Evolutionary conservation across 2,113 vertebrate species (phyloP).

Genomic region (Callaeas wilsoni): DNA sequence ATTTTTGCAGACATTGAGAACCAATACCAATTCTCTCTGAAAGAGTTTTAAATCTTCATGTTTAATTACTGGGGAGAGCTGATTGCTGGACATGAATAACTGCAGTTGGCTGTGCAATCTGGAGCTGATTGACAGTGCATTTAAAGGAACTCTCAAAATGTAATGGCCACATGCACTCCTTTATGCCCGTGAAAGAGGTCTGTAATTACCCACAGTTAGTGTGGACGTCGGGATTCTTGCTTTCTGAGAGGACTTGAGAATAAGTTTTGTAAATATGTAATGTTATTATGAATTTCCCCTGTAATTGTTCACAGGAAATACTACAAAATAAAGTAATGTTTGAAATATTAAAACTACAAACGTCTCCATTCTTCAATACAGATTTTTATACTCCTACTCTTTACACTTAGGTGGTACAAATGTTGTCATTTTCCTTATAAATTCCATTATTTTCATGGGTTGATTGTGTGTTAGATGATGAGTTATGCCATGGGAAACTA

Average conservation of each 20-base stretch:
- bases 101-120: background rate
- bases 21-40: background rate
- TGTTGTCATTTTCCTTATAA: too few species aligned
- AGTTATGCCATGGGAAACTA: background rate
- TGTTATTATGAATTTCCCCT: background rate
- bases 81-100: background rate
- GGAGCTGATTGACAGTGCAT: background rate
- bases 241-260: background rate
- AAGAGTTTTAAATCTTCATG: background rate
- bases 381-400: background rate
- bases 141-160: background rate
- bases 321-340: background rate
- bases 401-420: background rate
- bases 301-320: background rate
- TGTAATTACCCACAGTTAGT: background rate
- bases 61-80: background rate
- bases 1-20: background rate
- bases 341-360: background rate
- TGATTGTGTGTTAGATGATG: background rate
- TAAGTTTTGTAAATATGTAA: background rate
- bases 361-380: accelerated
- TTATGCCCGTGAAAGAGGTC: background rate
- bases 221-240: background rate
- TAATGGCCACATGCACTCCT: background rate
- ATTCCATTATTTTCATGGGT: background rate